Percentiles rank a stretch among this genome's conserved stretches.
Conservation (phyloP, 2,888 invertebrate species). For the Druceiella hillmani region DNA sequence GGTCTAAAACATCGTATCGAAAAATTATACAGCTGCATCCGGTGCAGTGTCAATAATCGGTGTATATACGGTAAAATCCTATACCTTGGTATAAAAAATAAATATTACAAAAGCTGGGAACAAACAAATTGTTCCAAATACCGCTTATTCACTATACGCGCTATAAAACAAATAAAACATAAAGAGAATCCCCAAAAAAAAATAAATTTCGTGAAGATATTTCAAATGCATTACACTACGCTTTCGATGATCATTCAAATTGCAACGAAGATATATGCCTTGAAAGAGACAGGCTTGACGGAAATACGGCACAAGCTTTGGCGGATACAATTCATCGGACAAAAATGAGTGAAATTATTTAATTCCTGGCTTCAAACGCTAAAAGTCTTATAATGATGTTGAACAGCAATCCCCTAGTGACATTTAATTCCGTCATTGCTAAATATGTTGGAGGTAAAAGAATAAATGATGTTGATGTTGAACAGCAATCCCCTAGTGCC, state of each 20-base stretch:
- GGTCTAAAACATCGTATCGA: conserved; percentile 5
- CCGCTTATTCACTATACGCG: conserved; percentile 1
- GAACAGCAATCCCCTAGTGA: too few relatives aligned
- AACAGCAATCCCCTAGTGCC: too few relatives aligned
- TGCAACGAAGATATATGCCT: conserved; percentile 10
- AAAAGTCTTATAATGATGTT: too few relatives aligned
- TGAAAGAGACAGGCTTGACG: conserved; percentile 6
- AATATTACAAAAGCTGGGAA: too few relatives aligned
- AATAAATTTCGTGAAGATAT: too few relatives aligned
- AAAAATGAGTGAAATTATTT: conserved; percentile 6
- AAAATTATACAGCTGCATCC: conserved; percentile 9
- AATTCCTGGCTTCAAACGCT: conserved; percentile 9
- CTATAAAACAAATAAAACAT: conserved; percentile 1
- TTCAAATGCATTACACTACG: conserved; percentile 7
- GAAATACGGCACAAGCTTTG: too few relatives aligned
- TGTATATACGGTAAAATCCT: conserved; percentile 7
- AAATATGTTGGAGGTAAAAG: conserved; percentile 11
- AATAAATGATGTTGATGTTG: too few relatives aligned
- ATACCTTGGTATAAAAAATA: conserved; percentile 8
- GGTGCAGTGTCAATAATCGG: conserved; percentile 9
- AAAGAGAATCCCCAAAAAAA: conserved; percentile 2
- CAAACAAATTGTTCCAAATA: too few relatives aligned
- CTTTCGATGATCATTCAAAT: conserved; percentile 9
- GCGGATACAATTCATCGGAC: too few relatives aligned
- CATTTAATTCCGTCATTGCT: conserved; percentile 9